Base-by-base conservation (phyloP, 2,113 vertebrate genomes). In the Malurus cyaneus region DNA sequence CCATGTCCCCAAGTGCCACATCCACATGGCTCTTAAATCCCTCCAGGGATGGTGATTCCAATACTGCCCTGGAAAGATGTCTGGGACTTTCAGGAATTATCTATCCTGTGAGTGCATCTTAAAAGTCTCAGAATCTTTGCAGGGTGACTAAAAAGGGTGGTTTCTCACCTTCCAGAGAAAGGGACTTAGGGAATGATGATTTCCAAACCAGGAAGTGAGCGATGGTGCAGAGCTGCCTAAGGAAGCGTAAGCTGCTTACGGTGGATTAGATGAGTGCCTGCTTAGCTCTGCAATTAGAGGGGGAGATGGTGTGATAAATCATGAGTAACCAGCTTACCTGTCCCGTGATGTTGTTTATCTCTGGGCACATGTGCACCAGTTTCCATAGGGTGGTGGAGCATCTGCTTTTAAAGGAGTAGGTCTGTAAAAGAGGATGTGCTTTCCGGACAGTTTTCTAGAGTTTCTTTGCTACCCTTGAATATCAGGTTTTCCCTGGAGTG, bases 321-420 rank as follows among this genome's bases (percentile, higher is more conserved):
- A 46, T 52, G 84, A 87, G 91, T 89, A 87, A 89, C 94, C 64
- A 26, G 87, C 93, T 95, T 95, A 95, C 95, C 95, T 96, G 94
- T 80, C 93, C 93, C 59, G 11, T 86, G 83, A 50, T 83, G 89
- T 25, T 81, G 78, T 80, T 95, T 69, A 66, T 91, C 81, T 80
- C 71, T 0, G 0, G 91, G 89, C 78, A 52, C 39, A 9, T 54
- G 88, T n/a, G 81, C 26, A 23, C 80, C 47, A 54, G 61, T 79
- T 91, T 76, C 89, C 66, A 25, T 14, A 20, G 46, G 26, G 8
- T 36, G 44, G 9, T 60, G 9, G 66, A 79, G 42, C 18, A 2
- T 46, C 65, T 64, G 80, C 54, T 67, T 64, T 82, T 85, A 34
- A 67, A 67, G 65, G 41, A 32, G 0, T 4, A 46, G 50, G 47